Evolutionary conservation across 2,113 vertebrate genomes (phyloP).

Genomic region (Mungos mungo): DNA sequence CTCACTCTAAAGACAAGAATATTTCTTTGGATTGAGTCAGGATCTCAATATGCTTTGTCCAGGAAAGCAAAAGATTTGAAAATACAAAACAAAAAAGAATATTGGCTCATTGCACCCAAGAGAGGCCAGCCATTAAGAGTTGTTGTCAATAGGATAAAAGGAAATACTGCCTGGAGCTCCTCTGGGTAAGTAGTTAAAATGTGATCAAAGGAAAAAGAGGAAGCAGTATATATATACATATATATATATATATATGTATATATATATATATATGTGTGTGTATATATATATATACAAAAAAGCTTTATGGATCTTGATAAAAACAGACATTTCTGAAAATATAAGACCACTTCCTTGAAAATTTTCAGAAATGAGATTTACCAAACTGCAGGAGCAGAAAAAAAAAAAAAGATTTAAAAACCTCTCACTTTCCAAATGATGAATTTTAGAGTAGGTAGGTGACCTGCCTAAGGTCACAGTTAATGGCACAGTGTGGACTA

Average conservation of each 20-base stretch:
- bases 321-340: conserved; percentile 22
- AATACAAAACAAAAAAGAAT: conserved; percentile 30
- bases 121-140: not conserved
- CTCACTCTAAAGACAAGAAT: not conserved
- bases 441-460: not conserved
- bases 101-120: not conserved
- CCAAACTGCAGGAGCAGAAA: not conserved
- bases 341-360: conserved; percentile 47
- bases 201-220: conserved; percentile 10
- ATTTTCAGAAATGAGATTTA: conserved; percentile 42
- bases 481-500: not conserved
- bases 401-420: conserved; percentile 43
- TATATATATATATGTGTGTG: too few species aligned
- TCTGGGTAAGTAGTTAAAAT: conserved; percentile 28
- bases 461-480: not conserved
- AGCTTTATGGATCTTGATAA: not conserved
- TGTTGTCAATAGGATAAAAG: not conserved
- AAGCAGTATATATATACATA: not conserved
- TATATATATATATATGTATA: not conserved
- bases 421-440: not conserved
- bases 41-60: conserved; percentile 35
- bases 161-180: not conserved
- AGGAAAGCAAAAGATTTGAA: conserved; percentile 36
- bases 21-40: conserved; percentile 29
- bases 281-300: not conserved